Conservation (phyloP, 2,797 vertebrate genomes). For the Sciaenops ocellatus region DNA sequence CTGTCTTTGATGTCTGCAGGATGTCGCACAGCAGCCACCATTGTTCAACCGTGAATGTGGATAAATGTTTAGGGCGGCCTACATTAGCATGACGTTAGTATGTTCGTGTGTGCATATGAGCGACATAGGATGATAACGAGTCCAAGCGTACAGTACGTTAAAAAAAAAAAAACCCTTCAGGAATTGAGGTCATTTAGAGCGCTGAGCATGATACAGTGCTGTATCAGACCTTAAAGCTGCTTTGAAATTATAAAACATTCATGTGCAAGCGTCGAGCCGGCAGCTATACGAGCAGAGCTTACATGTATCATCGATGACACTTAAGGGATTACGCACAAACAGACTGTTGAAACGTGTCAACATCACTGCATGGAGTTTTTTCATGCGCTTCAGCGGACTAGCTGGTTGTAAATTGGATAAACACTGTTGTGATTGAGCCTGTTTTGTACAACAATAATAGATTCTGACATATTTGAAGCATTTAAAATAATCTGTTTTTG, state of each 20-base stretch:
- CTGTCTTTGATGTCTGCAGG: constrained; percentile 44
- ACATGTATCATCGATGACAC: constrained; percentile 61
- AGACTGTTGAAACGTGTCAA: constrained; percentile 41
- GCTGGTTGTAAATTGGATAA: constrained; percentile 47
- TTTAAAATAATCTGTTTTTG: neutral
- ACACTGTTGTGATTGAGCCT: constrained; percentile 13
- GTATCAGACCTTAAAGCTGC: constrained; percentile 36
- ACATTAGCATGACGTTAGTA: constrained; percentile 5
- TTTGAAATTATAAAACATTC: constrained; percentile 61
- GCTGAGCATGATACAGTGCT: constrained; percentile 32
- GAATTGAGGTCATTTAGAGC: constrained; percentile 38
- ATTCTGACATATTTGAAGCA: constrained; percentile 1
- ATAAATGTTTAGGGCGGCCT: constrained; percentile 49
- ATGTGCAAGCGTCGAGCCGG: constrained; percentile 42
- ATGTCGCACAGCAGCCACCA: constrained; percentile 34
- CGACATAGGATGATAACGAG: too few species aligned
- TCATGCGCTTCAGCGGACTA: constrained; percentile 7
- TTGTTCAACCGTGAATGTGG: neutral
- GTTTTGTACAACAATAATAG: constrained; percentile 1
- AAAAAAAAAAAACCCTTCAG: constrained; percentile 37
- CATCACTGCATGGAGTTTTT: constrained; percentile 31
- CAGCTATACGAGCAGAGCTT: constrained; percentile 43
- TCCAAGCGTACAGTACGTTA: constrained; percentile 33
- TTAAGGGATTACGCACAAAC: constrained; percentile 57
- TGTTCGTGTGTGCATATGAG: neutral